These are phyloP conservation scores for Ericerus pela DNA, from an alignment of 1,140 invertebrate species.

Conservation along the genomic window DNA sequence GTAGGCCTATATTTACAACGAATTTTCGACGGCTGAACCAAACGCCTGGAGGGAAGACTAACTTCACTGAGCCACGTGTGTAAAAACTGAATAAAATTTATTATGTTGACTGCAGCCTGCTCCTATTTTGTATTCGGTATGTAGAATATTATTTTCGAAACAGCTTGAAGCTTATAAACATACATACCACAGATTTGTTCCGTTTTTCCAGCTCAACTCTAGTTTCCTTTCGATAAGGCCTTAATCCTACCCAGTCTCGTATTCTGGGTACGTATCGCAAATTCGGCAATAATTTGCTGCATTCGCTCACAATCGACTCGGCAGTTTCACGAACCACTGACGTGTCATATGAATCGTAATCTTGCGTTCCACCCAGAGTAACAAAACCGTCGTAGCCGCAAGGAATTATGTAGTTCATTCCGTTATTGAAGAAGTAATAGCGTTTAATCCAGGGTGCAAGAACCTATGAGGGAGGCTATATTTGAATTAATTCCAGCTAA, in stretches of 20 bases:
- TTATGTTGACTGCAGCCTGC: too few species aligned
- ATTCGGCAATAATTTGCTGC: slow-evolving; percentile 50
- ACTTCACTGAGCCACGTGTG: too few species aligned
- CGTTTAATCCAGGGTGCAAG: slow-evolving; percentile 79
- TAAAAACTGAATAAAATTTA: too few species aligned
- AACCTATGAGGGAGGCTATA: too few species aligned
- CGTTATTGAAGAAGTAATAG: slow-evolving; percentile 67
- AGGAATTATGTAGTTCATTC: slow-evolving; percentile 73
- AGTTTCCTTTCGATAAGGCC: slow-evolving; percentile 47
- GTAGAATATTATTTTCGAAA: too few species aligned
- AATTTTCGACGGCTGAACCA: too few species aligned
- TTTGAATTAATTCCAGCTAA: too few species aligned
- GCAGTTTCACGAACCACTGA: slow-evolving; percentile 53
- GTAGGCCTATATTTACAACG: too few species aligned
- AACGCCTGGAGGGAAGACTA: too few species aligned
- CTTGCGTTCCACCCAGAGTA: slow-evolving; percentile 67
- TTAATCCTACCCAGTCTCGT: slow-evolving; percentile 51
- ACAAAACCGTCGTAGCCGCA: slow-evolving; percentile 46
- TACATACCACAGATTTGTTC: neutral
- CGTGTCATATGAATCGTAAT: slow-evolving; percentile 60
- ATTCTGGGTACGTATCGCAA: slow-evolving; percentile 43
- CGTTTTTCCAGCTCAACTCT: slow-evolving; percentile 44
- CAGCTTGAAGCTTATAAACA: too few species aligned
- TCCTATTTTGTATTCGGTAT: too few species aligned
- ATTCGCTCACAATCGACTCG: slow-evolving; percentile 55